Evolutionary conservation across 1,140 invertebrate genomes (phyloP), one percentile per base, ranked within the genome.

Genomic region (Vanessa atalanta): DNA sequence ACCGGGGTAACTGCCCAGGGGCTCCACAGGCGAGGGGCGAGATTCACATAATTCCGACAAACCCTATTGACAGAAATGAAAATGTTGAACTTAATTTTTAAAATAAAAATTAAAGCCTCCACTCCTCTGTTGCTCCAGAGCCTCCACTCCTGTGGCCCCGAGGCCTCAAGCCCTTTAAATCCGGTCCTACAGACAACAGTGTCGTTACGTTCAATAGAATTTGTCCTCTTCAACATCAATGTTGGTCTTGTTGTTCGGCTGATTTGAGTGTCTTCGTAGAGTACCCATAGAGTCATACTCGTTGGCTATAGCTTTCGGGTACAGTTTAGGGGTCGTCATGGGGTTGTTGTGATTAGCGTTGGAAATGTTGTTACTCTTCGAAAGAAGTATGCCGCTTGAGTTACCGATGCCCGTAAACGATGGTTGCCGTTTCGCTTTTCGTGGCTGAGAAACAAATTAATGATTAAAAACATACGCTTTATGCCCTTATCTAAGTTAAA

Each of bases 281-380:
- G 96, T 97, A 4, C 96, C 95, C 80, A 91, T 87, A 0, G 96
- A 95, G 82, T 97, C 96, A 77, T 96, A 97, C 69, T 97, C 96
- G 61, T 94, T 94, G n/a, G 94, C 93, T 79, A 95, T 94, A 74
- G 94, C 95, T 84, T 95, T 96, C 47, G 95, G 95, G 78, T 95
- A 95, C 3, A 95, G 83, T 71, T 95, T 95, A 13, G 95, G 94
- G 14, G 94, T 95, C 3, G 93, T 92, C 3, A 93, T 81, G 0
- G 83, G 65, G 9, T 91, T 92, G 68, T 94, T 95, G 50, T 95
- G 94, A 77, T 95, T 95, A 20, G 85, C 84, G 43, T 95, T 94
- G 0, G 87, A 83, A 53, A 94, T 90, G 74, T 95, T 95, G 74
- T 94, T 95, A 84, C 95, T 94, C 26, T 94, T 93, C 3, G 95